Conservation (phyloP, 2,888 invertebrate genomes). For the Cephus pygmeus region DNA sequence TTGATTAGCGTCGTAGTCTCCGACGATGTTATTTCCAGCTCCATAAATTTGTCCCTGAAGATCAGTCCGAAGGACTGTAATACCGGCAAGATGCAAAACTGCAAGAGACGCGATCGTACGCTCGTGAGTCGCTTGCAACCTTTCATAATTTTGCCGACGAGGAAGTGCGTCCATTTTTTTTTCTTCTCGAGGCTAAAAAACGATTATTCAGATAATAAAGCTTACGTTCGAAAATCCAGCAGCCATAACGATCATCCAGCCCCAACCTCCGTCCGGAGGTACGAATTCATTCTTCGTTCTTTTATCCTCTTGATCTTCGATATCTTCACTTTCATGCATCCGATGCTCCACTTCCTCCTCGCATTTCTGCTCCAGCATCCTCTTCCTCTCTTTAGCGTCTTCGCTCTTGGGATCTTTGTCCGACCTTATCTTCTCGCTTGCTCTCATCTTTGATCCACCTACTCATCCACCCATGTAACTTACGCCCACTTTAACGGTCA, state of each 20-base stretch:
- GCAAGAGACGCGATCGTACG: constrained; percentile 48
- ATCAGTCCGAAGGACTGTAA: constrained; percentile 80
- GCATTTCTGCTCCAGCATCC: not conserved
- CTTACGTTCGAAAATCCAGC: constrained; percentile 80
- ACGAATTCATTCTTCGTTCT: constrained; percentile 66
- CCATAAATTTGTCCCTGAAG: constrained; percentile 73
- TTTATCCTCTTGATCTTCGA: not conserved
- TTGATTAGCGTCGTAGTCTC: constrained; percentile 80
- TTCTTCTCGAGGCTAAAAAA: not conserved
- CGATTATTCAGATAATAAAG: constrained; percentile 33
- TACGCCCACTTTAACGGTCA: not conserved
- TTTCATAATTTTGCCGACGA: not conserved
- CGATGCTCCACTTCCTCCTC: not conserved
- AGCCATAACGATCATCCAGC: constrained; percentile 79
- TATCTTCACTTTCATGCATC: not conserved
- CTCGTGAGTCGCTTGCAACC: not conserved
- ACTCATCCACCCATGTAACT: too few species aligned
- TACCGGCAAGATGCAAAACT: constrained; percentile 76
- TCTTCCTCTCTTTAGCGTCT: not conserved
- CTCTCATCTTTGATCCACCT: not conserved
- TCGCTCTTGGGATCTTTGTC: not conserved
- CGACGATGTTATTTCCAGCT: constrained; percentile 73
- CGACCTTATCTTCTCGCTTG: not conserved
- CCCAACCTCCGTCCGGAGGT: constrained; percentile 83
- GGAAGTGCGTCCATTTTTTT: not conserved